Conservation (phyloP, 2,888 invertebrate species). For the Oconnorella tubifera region DNA sequence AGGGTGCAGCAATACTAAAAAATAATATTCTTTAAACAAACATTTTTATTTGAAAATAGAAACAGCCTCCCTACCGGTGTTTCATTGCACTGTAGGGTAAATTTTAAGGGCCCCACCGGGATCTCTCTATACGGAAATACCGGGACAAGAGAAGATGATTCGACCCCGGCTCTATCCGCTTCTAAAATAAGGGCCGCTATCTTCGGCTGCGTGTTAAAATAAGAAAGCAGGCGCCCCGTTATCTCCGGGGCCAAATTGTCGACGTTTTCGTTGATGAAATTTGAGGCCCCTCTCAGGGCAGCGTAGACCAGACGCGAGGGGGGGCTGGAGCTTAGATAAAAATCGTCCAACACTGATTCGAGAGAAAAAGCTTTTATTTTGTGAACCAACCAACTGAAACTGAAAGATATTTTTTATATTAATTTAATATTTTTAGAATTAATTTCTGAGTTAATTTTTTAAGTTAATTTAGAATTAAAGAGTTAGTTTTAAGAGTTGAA, state of each 20-base stretch:
- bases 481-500: too few species aligned
- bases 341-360: slow-evolving; percentile 49
- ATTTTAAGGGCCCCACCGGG: slow-evolving; percentile 49
- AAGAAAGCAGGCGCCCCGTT: slow-evolving; percentile 49
- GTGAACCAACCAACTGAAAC: slow-evolving; percentile 54
- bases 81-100: slow-evolving; percentile 39
- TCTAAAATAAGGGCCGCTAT: slow-evolving; percentile 48
- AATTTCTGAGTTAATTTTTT: too few species aligned
- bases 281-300: slow-evolving; percentile 45
- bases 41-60: too few species aligned
- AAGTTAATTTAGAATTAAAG: too few species aligned
- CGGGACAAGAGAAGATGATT: slow-evolving; percentile 49
- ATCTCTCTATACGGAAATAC: slow-evolving; percentile 50
- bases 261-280: slow-evolving; percentile 44
- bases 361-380: slow-evolving; percentile 51
- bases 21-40: too few species aligned
- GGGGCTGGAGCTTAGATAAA: slow-evolving; percentile 45
- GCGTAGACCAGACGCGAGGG: slow-evolving; percentile 48
- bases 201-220: slow-evolving; percentile 46
- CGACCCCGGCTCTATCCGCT: slow-evolving; percentile 47
- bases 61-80: slow-evolving; percentile 15
- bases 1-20: too few species aligned
- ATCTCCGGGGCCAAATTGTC: slow-evolving; percentile 51
- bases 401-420: too few species aligned
- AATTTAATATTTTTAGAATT: too few species aligned